Evolutionary conservation across 2,888 invertebrate genomes (phyloP), one percentile per base, ranked within the genome.

Genomic region (Andrena haemorrhoa): DNA sequence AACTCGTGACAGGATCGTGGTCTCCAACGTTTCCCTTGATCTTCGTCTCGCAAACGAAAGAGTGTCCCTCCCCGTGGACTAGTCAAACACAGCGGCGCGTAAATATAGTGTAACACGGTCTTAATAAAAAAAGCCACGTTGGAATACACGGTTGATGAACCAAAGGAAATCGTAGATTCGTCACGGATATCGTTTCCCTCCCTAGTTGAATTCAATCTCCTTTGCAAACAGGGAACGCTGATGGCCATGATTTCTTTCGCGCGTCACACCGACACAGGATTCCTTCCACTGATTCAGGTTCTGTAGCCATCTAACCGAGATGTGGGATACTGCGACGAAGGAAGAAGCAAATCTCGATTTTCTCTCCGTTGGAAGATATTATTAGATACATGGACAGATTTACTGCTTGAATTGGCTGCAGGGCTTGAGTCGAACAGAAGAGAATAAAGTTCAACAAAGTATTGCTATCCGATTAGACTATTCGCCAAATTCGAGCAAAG

Each of bases 91-190:
- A 35, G 29, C 20, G 51, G 8, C 12, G 12, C 35, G 31, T 68
- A 72, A 78, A 78, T 72, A 78, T 78, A 80, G 53, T 16, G 71
- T 60, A 73, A 58, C 79, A 2, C 3, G 41, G 51, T 33, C 26
- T 20, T 26, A 26, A 63, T 78, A 61, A 80, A 80, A 80, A 53
- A 41, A 0, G 4, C 41, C 23, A 1, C 47, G 10, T 1, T 12
- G 29, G 35, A 63, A 71, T 58, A 60, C 64, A 75, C 63, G 75
- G 78, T 75, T 75, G 83, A 83, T 72, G 83, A 82, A 70, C 64
- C 66, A 77, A 76, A 69, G 66, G 89, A 84, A 89, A 89, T 86
- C 79, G 87, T 83, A 89, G 87, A 90, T 85, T 89, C 85, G 86
- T 90, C 80, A 89, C 86, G 85, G 88, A 75, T 90, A 90, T 90